Evolutionary conservation across 2,888 invertebrate species (phyloP), one percentile per base, ranked within the genome.

Genomic region (Apantesis nais): DNA sequence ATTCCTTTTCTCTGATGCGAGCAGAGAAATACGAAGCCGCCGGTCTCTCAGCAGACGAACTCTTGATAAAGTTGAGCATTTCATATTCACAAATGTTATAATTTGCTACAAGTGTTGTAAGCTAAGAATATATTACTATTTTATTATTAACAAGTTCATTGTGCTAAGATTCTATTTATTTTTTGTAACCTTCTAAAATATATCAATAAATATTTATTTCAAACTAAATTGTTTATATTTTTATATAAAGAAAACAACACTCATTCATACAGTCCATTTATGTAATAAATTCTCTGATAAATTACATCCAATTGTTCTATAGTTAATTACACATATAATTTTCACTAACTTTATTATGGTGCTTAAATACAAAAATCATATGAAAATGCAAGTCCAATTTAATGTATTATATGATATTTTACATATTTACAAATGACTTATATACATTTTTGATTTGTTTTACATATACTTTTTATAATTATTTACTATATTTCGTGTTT

Each of bases 11-110:
- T 94, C 94, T 94, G 94, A 86, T 72, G 78, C 68, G 66, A 94
- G 94, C 94, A 95, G 94, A 95, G 94, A 90, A 82, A 94, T 90
- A 88, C 86, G 94, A 94, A 95, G 89, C 93, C 88, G 85, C 92
- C 91, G 74, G 76, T 80, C 71, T 81, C 67, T 74, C n/a, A n/a
- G n/a, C n/a, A n/a, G n/a, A 73, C 72, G 75, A 72, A n/a, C 73
- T 71, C 70, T 34, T 65, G 48, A 68, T 62, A 63, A 55, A 58
- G 72, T 77, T 73, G 31, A 75, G 68, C 72, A 75, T 69, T 78
- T 81, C 72, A 75, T 67, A 72, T 78, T 75, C 60, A 74, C 73
- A 73, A 77, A 73, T 75, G 73, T 74, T 73, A 74, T 78, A 67
- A 72, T 75, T 82, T 78, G 73, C 75, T 80, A 74, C 64, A 71